Percentiles rank a stretch among this genome's conserved stretches.
Conservation (phyloP, 1,140 invertebrate genomes). For the Calliopsis andreniformis region DNA sequence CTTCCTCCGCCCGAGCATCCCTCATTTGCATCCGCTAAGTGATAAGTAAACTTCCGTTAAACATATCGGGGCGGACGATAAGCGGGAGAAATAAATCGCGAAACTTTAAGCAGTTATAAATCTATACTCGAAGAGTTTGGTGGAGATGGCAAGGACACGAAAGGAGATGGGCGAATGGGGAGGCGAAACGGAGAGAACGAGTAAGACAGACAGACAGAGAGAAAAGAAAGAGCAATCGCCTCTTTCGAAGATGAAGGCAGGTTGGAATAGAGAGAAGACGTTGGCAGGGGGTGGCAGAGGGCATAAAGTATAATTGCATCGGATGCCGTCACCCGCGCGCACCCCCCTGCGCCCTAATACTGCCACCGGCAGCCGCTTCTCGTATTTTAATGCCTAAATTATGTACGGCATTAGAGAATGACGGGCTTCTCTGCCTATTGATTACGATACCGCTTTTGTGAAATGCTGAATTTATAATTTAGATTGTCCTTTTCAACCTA, state of each 20-base stretch:
- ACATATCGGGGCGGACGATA: constrained; percentile 78
- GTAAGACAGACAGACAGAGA: constrained; percentile 59
- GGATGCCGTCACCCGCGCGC: constrained; percentile 77
- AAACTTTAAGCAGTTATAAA: constrained; percentile 82
- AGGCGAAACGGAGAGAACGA: constrained; percentile 38
- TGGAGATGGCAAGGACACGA: constrained; percentile 14
- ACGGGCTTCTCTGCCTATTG: constrained; percentile 50
- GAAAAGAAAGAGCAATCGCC: constrained; percentile 43
- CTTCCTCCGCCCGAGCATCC: neutral
- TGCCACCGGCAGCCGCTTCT: constrained; percentile 66
- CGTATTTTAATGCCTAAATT: constrained; percentile 82
- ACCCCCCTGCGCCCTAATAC: constrained; percentile 75
- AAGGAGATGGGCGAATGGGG: constrained; percentile 9
- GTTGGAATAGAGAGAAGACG: constrained; percentile 59
- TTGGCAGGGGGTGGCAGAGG: constrained; percentile 69
- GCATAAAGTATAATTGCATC: constrained; percentile 82
- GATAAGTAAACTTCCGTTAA: constrained; percentile 80
- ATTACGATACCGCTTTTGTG: constrained; percentile 49
- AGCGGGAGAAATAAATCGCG: constrained; percentile 81
- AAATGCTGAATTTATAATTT: constrained; percentile 27
- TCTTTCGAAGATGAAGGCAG: constrained; percentile 47
- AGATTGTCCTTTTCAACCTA: constrained; percentile 19
- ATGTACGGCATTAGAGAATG: constrained; percentile 78
- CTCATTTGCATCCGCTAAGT: constrained; percentile 80
- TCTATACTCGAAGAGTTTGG: constrained; percentile 75